phyloP scores from a whole-genome alignment of 1,140 invertebrate genomes.

The Sarcophaga bullata region DNA sequence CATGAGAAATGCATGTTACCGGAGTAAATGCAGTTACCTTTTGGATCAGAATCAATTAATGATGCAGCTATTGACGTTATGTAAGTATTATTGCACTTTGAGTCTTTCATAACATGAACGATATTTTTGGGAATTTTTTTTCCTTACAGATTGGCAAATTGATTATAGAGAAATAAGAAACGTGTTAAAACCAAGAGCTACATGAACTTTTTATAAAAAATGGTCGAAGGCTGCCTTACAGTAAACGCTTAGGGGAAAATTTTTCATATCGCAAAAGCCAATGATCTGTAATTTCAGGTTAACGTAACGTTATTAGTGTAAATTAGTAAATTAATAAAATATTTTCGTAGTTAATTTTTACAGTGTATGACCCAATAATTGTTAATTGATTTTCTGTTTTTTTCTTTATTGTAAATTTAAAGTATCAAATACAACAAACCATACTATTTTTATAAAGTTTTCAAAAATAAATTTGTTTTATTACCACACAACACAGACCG shows the following conservation, averaged over 20 bases:
- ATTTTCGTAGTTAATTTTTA: neutral
- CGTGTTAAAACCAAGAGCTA: conserved; percentile 52
- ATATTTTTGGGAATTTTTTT: conserved; percentile 6
- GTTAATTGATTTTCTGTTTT: too few relatives aligned
- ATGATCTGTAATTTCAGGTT: conserved; percentile 36
- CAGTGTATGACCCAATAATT: neutral
- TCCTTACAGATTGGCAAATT: conserved; percentile 59
- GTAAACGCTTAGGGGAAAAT: conserved; percentile 55
- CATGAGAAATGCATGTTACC: conserved; percentile 72
- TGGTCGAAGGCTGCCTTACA: conserved; percentile 58
- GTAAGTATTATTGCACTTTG: conserved; percentile 64
- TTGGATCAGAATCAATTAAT: conserved; percentile 69
- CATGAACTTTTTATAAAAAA: conserved; percentile 61
- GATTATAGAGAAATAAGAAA: conserved; percentile 57
- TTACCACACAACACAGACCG: too few relatives aligned
- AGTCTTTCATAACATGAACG: neutral
- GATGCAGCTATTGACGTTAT: conserved; percentile 76
- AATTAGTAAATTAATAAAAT: too few relatives aligned
- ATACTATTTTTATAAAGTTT: too few relatives aligned
- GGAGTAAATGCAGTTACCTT: too few relatives aligned
- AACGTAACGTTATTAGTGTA: too few relatives aligned
- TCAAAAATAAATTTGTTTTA: too few relatives aligned
- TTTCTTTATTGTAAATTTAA: too few relatives aligned
- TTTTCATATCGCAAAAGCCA: conserved; percentile 39
- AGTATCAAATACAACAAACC: too few relatives aligned